These are phyloP conservation scores for Lophotriccus pileatus DNA, from an alignment of 2,797 vertebrate genomes.

Conservation along the genomic window DNA sequence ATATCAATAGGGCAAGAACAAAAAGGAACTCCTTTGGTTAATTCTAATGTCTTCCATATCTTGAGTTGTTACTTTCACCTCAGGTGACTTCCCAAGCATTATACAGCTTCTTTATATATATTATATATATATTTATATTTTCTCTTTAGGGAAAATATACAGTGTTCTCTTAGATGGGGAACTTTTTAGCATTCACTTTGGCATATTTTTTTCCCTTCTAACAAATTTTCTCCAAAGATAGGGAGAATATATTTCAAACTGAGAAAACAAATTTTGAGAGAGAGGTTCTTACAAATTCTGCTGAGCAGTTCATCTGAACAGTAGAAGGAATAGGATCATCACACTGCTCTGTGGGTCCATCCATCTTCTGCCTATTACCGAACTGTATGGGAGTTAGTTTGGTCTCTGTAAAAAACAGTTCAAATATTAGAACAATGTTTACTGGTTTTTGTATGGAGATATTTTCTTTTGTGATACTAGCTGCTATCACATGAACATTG, in stretches of 20 bases:
- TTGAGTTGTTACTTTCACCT: neutral
- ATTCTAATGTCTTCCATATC: neutral
- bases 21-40: neutral
- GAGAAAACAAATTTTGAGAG: neutral
- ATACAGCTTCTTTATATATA: neutral
- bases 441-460: neutral
- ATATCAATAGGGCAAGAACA: neutral
- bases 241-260: neutral
- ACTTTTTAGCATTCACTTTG: neutral
- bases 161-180: neutral
- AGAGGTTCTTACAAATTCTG: conserved; percentile 62
- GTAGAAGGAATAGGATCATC: conserved; percentile 56
- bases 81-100: neutral
- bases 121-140: neutral
- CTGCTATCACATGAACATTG: fast-evolving
- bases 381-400: conserved; percentile 76
- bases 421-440: neutral
- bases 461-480: neutral
- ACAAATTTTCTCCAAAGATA: neutral
- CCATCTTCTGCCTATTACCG: conserved; percentile 83
- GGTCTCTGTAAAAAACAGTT: conserved; percentile 58
- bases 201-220: neutral
- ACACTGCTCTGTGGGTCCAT: conserved; percentile 86
- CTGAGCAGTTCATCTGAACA: conserved; percentile 64
- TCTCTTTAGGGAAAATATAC: neutral